These are phyloP conservation scores for Enteromius fasciolatus DNA, from an alignment of 2,797 vertebrate species.

Conservation along the genomic window DNA sequence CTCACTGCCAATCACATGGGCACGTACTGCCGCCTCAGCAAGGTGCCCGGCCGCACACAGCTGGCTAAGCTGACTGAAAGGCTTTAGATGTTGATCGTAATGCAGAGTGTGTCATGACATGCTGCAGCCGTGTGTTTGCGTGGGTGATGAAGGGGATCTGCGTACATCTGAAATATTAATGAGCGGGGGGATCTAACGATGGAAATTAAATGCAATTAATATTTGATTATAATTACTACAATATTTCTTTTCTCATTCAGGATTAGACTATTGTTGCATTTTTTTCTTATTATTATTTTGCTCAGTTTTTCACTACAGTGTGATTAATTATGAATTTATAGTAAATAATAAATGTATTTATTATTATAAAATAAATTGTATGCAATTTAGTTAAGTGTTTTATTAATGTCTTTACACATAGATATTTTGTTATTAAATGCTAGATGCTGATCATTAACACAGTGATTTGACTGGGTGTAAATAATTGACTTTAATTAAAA, in stretches of 20 bases:
- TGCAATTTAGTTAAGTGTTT: not conserved
- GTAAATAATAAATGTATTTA: not conserved
- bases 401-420: constrained; percentile 31
- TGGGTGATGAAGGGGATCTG: constrained; percentile 38
- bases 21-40: constrained; percentile 71
- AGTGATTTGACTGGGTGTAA: constrained; percentile 42
- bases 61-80: constrained; percentile 51
- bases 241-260: not conserved
- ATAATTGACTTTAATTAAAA: not conserved
- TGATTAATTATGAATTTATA: not conserved
- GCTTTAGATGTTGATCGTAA: constrained; percentile 54
- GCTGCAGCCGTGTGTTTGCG: constrained; percentile 25
- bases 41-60: constrained; percentile 59
- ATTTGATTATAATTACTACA: constrained; percentile 19
- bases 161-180: constrained; percentile 27
- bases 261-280: not conserved
- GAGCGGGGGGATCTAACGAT: not conserved
- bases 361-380: not conserved
- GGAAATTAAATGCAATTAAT: constrained; percentile 16
- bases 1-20: constrained; percentile 68
- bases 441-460: constrained; percentile 58
- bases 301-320: not conserved
- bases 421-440: constrained; percentile 52
- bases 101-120: constrained; percentile 32
- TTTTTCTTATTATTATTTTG: not conserved